Percentiles rank a stretch among this genome's conserved stretches.
phyloP scores from a whole-genome alignment of 2,888 invertebrate genomes.

The Phengaris arion region DNA sequence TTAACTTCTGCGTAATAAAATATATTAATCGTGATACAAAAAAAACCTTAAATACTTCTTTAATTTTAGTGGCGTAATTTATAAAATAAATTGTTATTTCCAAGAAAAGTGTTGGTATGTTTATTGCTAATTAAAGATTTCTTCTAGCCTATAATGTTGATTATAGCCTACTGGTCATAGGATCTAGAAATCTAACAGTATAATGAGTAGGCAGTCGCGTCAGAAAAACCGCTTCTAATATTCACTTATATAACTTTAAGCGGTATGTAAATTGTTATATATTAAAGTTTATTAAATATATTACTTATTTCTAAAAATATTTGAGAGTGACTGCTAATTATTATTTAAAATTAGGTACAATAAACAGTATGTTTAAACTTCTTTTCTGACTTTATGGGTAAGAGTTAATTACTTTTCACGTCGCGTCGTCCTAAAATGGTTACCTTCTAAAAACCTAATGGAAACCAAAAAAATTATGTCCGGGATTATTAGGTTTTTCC shows the following conservation, averaged over 20 bases:
- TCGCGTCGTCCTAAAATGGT: neutral
- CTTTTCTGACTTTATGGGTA: neutral
- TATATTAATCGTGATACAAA: neutral
- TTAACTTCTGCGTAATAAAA: neutral
- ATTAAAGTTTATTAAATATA: neutral
- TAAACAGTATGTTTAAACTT: neutral
- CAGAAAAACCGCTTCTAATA: conserved; percentile 17
- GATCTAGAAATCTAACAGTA: conserved; percentile 25
- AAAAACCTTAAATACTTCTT: neutral
- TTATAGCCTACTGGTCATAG: conserved; percentile 20
- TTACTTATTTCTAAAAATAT: neutral
- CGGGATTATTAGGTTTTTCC: neutral
- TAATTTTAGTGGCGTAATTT: neutral
- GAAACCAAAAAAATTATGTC: neutral
- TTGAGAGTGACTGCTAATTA: no score
- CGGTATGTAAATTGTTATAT: neutral
- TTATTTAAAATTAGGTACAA: neutral
- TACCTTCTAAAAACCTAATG: neutral
- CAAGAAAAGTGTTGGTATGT: conserved; percentile 21
- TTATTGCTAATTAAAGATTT: conserved; percentile 27
- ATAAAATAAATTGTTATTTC: conserved; percentile 16
- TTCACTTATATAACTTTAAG: neutral
- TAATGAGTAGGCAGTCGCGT: conserved; percentile 6
- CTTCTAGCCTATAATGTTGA: conserved; percentile 25
- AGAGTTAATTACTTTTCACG: neutral